These are phyloP conservation scores for Pseudocheirus occidentalis DNA, from an alignment of 2,797 vertebrate genomes.

Conservation along the genomic window DNA sequence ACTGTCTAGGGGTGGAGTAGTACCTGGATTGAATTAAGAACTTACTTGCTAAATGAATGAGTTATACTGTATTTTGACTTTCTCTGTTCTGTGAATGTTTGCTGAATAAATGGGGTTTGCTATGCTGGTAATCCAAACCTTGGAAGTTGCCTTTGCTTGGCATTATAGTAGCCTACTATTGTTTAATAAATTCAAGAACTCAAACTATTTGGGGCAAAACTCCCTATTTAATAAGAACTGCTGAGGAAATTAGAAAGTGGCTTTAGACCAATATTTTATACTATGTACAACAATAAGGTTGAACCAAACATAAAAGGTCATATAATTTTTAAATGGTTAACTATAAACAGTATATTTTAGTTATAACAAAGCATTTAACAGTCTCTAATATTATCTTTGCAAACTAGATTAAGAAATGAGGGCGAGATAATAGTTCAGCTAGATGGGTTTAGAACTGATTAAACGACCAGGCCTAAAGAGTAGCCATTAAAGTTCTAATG, in stretches of 20 bases:
- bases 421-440: background rate
- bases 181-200: background rate
- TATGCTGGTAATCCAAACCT: too few relatives aligned
- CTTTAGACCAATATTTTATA: background rate
- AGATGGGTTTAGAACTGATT: background rate
- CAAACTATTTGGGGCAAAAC: background rate
- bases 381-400: background rate
- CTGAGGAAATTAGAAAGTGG: background rate
- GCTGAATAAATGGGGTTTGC: too few relatives aligned
- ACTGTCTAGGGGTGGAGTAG: too few relatives aligned
- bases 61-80: too few relatives aligned
- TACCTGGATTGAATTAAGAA: too few relatives aligned
- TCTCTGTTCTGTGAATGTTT: too few relatives aligned
- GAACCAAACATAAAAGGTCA: background rate
- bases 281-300: background rate
- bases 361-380: background rate
- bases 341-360: background rate
- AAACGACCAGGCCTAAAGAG: background rate
- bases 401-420: background rate
- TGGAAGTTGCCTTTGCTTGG: too few relatives aligned
- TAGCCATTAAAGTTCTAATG: background rate
- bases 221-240: background rate
- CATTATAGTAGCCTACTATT: too few relatives aligned
- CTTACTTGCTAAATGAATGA: too few relatives aligned
- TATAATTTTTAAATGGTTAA: background rate